phyloP scores from a whole-genome alignment of 1,140 invertebrate genomes.

The Caenorhabditis briggsae region DNA sequence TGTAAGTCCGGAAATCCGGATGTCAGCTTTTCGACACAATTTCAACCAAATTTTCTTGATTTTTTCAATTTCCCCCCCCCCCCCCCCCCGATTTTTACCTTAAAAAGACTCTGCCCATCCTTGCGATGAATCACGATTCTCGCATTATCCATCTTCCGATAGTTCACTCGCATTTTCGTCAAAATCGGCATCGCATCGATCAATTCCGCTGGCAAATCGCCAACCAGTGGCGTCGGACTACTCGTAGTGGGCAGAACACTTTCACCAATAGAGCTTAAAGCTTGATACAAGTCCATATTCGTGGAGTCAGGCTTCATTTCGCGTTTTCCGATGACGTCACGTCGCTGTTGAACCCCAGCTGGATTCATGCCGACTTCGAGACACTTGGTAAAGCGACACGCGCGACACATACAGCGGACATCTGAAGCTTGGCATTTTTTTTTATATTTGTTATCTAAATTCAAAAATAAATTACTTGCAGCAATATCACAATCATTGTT shows the following conservation, averaged over 20 bases:
- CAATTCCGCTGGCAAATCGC: not conserved
- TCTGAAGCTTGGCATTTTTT: conserved; percentile 7
- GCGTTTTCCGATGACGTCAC: conserved; percentile 51
- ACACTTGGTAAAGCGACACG: conserved; percentile 56
- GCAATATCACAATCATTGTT: conserved; percentile 47
- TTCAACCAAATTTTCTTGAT: no score
- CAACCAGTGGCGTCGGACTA: not conserved
- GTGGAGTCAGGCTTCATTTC: conserved; percentile 21
- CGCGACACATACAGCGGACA: conserved; percentile 59
- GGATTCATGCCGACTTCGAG: conserved; percentile 56
- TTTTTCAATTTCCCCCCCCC: no score
- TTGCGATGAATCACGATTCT: conserved; percentile 55
- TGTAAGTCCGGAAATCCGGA: no score
- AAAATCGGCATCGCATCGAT: conserved; percentile 48
- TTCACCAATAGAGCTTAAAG: not conserved
- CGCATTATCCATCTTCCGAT: conserved; percentile 51
- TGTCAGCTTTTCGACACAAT: no score
- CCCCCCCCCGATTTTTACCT: no score
- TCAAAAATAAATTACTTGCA: not conserved
- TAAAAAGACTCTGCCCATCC: conserved; percentile 57
- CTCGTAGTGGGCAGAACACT: not conserved
- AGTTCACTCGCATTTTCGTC: conserved; percentile 34
- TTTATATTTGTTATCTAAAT: not conserved
- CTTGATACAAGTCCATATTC: not conserved
- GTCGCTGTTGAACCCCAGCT: conserved; percentile 52